phyloP scores from a whole-genome alignment of 2,888 invertebrate genomes.

The Mesoligia furuncula region DNA sequence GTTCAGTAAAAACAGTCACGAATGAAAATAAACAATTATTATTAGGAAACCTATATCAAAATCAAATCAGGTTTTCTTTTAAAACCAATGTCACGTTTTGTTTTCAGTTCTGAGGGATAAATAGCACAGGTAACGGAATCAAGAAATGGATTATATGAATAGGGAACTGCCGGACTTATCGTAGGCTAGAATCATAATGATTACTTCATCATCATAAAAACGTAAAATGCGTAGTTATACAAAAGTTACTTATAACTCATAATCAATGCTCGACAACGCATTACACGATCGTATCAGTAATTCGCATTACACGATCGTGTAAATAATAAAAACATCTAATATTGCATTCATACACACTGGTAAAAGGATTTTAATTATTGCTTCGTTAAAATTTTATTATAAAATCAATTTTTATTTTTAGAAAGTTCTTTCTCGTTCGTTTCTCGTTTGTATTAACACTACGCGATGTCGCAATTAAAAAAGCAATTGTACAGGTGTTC shows the following conservation, averaged over 20 bases:
- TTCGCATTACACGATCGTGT: conserved; percentile 19
- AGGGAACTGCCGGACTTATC: neutral
- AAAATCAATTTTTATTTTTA: neutral
- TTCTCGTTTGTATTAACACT: neutral
- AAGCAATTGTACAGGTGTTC: neutral
- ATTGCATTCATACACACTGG: neutral
- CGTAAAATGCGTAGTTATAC: conserved; percentile 1
- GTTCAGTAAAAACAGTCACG: neutral
- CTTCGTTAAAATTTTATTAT: neutral
- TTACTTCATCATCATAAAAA: conserved; percentile 21
- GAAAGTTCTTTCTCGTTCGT: neutral
- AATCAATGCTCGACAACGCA: conserved; percentile 24
- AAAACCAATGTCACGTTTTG: neutral
- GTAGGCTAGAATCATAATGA: neutral
- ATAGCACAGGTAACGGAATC: neutral
- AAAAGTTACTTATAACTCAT: conserved; percentile 14
- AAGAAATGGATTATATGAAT: neutral
- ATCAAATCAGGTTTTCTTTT: neutral
- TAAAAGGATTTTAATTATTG: neutral
- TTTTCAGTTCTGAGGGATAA: neutral
- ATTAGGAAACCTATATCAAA: neutral
- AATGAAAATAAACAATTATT: conserved; percentile 4
- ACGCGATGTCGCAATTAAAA: neutral
- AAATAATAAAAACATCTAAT: conserved; percentile 3
- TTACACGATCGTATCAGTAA: conserved; percentile 18